These are phyloP conservation scores for Hippocampus barbouri DNA, from an alignment of 2,113 vertebrate species.

Conservation along the genomic window DNA sequence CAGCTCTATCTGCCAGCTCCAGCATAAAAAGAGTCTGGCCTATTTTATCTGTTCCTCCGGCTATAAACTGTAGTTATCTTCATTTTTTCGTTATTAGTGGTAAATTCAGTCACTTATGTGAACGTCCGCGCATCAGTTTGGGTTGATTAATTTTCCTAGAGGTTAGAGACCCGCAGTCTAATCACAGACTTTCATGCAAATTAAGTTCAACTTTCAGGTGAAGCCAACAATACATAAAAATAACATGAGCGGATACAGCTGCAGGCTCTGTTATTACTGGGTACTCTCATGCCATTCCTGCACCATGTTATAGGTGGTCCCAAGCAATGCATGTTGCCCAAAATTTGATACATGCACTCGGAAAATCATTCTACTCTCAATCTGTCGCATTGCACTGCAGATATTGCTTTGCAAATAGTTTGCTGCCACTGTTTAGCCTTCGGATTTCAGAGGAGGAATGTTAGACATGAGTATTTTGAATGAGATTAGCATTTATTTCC, in stretches of 20 bases:
- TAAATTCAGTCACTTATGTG: constrained; percentile 1
- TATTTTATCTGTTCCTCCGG: neutral
- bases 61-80: neutral
- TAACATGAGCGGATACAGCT: neutral
- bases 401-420: neutral
- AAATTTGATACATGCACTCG: neutral
- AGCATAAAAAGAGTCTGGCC: constrained; percentile 2
- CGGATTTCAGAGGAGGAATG: neutral
- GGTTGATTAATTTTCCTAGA: neutral
- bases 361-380: neutral
- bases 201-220: constrained; percentile 7
- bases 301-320: neutral
- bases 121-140: neutral
- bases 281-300: neutral
- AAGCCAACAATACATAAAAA: constrained; percentile 7
- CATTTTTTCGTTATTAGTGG: constrained; percentile 4
- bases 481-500: neutral
- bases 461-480: neutral
- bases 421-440: neutral
- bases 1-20: neutral
- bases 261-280: constrained; percentile 2
- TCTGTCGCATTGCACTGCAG: neutral
- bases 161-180: constrained; percentile 3
- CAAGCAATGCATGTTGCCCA: neutral
- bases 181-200: constrained; percentile 11